Evolutionary conservation across 2,888 invertebrate species (phyloP).

Genomic region (Cynaeus angustus): DNA sequence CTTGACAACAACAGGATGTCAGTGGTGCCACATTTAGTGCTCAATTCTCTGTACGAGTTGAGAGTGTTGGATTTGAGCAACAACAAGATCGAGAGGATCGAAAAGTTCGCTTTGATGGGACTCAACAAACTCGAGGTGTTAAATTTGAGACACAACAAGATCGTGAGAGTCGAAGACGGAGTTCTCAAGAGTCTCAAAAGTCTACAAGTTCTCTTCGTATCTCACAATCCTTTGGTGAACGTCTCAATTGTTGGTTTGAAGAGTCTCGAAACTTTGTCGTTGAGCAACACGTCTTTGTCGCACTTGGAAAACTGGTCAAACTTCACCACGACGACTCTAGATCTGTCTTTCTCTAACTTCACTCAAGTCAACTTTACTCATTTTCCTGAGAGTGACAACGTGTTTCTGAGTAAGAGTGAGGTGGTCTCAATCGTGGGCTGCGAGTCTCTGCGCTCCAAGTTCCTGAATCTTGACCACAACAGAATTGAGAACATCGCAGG

Average conservation of each 20-base stretch:
- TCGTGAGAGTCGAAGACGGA: background rate
- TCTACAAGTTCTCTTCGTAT: background rate
- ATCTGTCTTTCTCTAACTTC: background rate
- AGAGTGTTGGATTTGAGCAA: background rate
- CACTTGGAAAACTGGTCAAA: background rate
- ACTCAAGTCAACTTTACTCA: background rate
- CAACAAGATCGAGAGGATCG: background rate
- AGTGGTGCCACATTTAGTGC: background rate
- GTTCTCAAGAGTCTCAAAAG: background rate
- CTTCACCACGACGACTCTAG: background rate
- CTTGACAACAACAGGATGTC: background rate
- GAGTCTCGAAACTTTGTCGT: background rate
- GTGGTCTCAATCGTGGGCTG: background rate
- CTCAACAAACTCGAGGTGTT: background rate
- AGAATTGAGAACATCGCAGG: too few relatives aligned
- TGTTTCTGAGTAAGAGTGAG: background rate
- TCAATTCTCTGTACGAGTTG: background rate
- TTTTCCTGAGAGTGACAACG: background rate
- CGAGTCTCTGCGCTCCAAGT: too few relatives aligned
- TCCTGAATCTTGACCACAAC: too few relatives aligned
- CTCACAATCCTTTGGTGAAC: background rate
- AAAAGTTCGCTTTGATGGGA: slow-evolving; percentile 3
- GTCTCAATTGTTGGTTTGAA: background rate
- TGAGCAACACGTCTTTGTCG: background rate
- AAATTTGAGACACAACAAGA: background rate